These are phyloP conservation scores for Tupaia chinensis DNA, from an alignment of 2,113 vertebrate genomes.

Conservation along the genomic window DNA sequence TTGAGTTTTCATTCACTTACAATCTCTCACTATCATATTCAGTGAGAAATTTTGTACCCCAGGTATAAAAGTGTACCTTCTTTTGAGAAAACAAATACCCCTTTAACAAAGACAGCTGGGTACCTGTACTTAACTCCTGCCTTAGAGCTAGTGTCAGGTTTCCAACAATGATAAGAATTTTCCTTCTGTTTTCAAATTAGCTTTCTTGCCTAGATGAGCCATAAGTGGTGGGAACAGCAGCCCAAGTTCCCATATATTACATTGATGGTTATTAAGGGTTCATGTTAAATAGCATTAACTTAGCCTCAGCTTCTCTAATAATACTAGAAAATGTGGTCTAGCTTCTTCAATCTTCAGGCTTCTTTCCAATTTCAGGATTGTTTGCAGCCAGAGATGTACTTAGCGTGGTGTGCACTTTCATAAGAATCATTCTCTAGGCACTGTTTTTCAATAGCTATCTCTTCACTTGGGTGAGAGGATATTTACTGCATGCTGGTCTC, in stretches of 20 bases:
- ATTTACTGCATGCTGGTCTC: constrained; percentile 48
- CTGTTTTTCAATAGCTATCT: background rate
- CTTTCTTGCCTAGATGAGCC: background rate
- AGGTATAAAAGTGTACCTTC: background rate
- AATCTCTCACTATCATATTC: background rate
- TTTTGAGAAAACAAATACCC: background rate
- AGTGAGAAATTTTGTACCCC: background rate
- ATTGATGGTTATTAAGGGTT: background rate
- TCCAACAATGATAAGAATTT: background rate
- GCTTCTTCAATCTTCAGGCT: background rate
- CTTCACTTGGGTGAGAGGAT: background rate
- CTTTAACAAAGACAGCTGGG: background rate
- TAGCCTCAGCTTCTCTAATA: background rate
- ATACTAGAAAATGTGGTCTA: background rate
- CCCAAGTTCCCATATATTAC: rapidly evolving
- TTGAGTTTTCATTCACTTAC: background rate
- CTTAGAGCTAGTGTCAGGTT: background rate
- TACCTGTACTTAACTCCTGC: background rate
- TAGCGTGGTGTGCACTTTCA: background rate
- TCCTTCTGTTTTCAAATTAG: background rate
- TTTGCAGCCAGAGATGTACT: background rate
- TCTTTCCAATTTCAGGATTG: background rate
- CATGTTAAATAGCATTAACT: background rate
- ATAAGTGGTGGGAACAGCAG: too few relatives aligned
- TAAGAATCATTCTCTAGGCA: background rate